A percentile compares a stretch with the other conserved stretches of the same genome.
Conservation (phyloP, 2,888 invertebrate genomes). For the Stramonita haemastoma region DNA sequence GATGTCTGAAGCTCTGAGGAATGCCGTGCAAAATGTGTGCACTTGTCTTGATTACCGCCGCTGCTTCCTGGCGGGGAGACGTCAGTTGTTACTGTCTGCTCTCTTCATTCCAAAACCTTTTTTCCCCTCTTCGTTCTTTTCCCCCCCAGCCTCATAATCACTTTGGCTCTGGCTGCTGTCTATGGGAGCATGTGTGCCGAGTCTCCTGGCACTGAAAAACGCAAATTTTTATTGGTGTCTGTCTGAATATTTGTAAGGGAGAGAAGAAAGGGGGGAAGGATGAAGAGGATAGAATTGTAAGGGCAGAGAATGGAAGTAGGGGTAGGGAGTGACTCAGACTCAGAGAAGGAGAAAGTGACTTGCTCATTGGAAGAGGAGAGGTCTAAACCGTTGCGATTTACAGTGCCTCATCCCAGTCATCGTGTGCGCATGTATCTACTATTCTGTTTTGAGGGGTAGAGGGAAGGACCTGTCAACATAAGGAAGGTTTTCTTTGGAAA, state of each 20-base stretch:
- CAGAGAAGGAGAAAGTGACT: neutral
- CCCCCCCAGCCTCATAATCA: neutral
- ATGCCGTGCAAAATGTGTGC: constrained; percentile 18
- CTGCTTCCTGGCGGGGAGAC: constrained; percentile 12
- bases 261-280: neutral
- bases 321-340: neutral
- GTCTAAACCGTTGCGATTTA: neutral
- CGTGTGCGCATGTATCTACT: neutral
- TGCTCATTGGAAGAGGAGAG: neutral
- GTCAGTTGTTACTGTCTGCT: constrained; percentile 24
- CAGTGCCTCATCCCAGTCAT: neutral
- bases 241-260: neutral
- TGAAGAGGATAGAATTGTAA: neutral
- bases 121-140: neutral
- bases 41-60: constrained; percentile 16
- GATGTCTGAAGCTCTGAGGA: constrained; percentile 19
- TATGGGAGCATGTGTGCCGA: neutral
- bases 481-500: too few relatives aligned
- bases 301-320: neutral
- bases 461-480: too few relatives aligned
- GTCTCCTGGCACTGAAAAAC: neutral
- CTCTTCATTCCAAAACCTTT: neutral
- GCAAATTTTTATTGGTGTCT: neutral
- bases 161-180: neutral
- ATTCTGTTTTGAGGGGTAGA: too few relatives aligned